These are phyloP conservation scores for Acronicta psi DNA, from an alignment of 2,888 invertebrate species.

Conservation along the genomic window DNA sequence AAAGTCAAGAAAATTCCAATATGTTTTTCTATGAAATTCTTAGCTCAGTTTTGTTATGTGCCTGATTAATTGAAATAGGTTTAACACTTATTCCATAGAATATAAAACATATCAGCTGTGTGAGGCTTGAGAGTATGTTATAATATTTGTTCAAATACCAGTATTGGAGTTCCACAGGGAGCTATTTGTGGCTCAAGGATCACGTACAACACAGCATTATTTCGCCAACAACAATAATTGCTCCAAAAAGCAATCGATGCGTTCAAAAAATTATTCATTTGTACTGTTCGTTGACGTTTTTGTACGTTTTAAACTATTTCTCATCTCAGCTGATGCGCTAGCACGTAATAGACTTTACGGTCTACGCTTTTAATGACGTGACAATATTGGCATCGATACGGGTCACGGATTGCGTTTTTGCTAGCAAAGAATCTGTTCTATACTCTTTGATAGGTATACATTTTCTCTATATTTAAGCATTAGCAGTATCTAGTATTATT, in stretches of 20 bases:
- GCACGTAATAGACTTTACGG: constrained; percentile 74
- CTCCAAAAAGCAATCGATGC: constrained; percentile 25
- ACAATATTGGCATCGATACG: constrained; percentile 73
- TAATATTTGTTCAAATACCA: too few species aligned
- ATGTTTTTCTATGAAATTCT: too few species aligned
- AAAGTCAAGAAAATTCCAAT: too few species aligned
- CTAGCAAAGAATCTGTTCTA: constrained; percentile 14
- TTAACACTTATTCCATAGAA: too few species aligned
- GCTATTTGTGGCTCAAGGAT: constrained; percentile 2
- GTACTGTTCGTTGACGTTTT: constrained; percentile 69
- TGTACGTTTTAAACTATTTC: constrained; percentile 55
- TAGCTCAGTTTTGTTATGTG: too few species aligned
- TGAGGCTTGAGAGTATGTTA: too few species aligned
- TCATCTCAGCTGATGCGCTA: constrained; percentile 52
- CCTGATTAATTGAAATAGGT: too few species aligned
- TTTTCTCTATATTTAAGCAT: not conserved
- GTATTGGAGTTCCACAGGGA: constrained; percentile 1
- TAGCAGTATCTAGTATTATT: too few species aligned
- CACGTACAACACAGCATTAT: not conserved
- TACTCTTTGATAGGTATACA: constrained; percentile 5
- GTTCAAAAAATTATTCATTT: constrained; percentile 24
- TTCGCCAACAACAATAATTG: constrained; percentile 6
- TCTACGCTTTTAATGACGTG: constrained; percentile 75
- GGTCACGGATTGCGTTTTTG: constrained; percentile 55
- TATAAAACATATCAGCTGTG: too few species aligned